Conservation (phyloP, 2,888 invertebrate species). For the Megamerina dolium region DNA sequence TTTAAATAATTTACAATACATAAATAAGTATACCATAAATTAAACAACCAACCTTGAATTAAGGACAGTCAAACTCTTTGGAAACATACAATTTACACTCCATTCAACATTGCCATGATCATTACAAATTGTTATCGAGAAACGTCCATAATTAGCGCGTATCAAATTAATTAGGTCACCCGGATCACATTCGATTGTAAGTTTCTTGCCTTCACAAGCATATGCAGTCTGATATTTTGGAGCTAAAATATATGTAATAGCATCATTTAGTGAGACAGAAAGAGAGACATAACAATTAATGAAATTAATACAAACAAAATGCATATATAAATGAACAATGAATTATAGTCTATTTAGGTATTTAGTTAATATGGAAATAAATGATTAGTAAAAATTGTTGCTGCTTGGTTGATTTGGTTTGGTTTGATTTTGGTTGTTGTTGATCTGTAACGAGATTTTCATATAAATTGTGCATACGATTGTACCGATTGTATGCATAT, state of each 20-base stretch:
- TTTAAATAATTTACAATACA: not conserved
- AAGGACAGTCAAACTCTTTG: conserved; percentile 78
- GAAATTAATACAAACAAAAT: too few species aligned
- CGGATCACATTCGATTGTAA: conserved; percentile 81
- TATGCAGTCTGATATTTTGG: conserved; percentile 85
- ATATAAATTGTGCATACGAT: too few species aligned
- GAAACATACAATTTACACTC: conserved; percentile 94
- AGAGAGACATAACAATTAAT: not conserved
- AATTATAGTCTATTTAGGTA: conserved; percentile 1
- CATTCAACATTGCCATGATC: conserved; percentile 94
- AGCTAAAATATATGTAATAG: conserved; percentile 36
- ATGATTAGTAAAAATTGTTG: conserved; percentile 24
- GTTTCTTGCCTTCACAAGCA: conserved; percentile 87
- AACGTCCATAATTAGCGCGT: conserved; percentile 90
- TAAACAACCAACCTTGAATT: conserved; percentile 68
- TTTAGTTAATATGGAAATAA: conserved; percentile 9
- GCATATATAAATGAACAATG: conserved; percentile 9
- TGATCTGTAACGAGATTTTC: conserved; percentile 37
- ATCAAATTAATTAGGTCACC: conserved; percentile 87
- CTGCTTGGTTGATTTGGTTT: conserved; percentile 43
- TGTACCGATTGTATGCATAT: too few species aligned
- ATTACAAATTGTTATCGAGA: conserved; percentile 93
- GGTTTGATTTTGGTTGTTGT: conserved; percentile 24
- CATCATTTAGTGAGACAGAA: not conserved
- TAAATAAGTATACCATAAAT: not conserved